Conservation (phyloP, 1,140 invertebrate genomes). For the Bemisia tabaci region DNA sequence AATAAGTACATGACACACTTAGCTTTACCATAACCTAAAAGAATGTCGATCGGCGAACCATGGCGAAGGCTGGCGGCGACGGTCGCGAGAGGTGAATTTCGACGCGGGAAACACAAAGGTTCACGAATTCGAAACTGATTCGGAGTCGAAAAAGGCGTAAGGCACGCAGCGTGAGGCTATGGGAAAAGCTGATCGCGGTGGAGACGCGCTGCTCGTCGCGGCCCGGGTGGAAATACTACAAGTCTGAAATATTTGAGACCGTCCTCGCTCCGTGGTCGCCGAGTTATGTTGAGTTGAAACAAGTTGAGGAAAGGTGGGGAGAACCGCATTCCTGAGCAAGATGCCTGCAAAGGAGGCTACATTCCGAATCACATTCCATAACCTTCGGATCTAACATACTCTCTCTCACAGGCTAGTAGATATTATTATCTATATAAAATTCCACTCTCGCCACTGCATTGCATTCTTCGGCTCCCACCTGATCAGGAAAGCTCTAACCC, state of each 20-base stretch:
- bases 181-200: too few relatives aligned
- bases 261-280: too few relatives aligned
- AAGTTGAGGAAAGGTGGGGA: not conserved
- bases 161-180: too few relatives aligned
- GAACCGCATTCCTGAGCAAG: not conserved
- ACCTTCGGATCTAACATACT: not conserved
- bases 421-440: constrained; percentile 1
- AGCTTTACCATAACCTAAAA: not conserved
- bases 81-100: too few relatives aligned
- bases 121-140: too few relatives aligned
- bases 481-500: too few relatives aligned
- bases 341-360: not conserved
- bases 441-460: not conserved
- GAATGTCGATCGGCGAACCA: too few relatives aligned
- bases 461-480: not conserved
- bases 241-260: not conserved
- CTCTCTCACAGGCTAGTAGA: not conserved
- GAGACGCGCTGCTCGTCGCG: too few relatives aligned
- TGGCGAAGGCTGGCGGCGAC: too few relatives aligned
- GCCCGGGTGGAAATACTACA: not conserved
- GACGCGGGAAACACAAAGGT: too few relatives aligned
- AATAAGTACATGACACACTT: not conserved
- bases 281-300: not conserved
- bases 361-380: not conserved
- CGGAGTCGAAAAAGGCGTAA: too few relatives aligned